Evolutionary conservation across 2,797 vertebrate genomes (phyloP).

Genomic region (Clarias fuscus): DNA sequence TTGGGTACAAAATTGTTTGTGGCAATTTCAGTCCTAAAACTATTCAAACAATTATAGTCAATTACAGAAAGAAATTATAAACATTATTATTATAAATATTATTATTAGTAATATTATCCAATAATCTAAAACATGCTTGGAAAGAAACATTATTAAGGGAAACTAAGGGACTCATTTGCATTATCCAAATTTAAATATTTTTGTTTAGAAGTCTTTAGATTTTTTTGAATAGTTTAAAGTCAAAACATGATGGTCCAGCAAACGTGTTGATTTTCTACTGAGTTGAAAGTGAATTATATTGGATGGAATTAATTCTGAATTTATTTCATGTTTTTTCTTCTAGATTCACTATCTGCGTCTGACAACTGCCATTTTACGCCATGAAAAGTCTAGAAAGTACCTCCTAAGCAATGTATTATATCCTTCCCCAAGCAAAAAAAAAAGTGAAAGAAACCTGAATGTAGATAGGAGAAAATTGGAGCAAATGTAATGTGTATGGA

Average conservation of each 20-base stretch:
- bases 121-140: not conserved
- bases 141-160: not conserved
- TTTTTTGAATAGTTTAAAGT: not conserved
- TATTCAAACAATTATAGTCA: not conserved
- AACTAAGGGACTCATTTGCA: not conserved
- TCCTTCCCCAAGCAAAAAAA: slow-evolving; percentile 71
- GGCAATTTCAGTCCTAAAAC: no score
- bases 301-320: not conserved
- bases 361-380: slow-evolving; percentile 89
- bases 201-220: not conserved
- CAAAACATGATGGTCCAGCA: not conserved
- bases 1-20: no score
- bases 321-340: slow-evolving; percentile 43
- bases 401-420: slow-evolving; percentile 95
- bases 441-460: not conserved
- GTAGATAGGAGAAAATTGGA: not conserved
- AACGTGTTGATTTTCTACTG: not conserved
- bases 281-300: not conserved
- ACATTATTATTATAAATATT: not conserved
- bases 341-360: slow-evolving; percentile 95
- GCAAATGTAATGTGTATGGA: not conserved
- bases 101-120: not conserved
- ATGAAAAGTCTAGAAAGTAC: slow-evolving; percentile 94
- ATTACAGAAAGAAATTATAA: not conserved
- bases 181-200: not conserved